Evolutionary conservation across 2,797 vertebrate genomes (phyloP).

Genomic region (Coendou prehensilis): DNA sequence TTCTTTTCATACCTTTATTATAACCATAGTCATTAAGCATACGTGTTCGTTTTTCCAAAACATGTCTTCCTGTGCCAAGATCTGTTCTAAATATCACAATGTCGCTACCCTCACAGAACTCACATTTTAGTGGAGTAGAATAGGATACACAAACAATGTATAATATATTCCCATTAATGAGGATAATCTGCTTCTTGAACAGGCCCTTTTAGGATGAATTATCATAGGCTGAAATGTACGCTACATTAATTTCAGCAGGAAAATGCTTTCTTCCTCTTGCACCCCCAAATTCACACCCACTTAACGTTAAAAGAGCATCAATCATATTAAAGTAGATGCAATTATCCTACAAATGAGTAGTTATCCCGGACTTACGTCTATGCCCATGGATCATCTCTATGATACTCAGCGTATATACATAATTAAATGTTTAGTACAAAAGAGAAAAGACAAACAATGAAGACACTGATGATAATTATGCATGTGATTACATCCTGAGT

Average conservation of each 20-base stretch:
- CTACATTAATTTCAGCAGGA: neutral
- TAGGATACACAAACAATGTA: neutral
- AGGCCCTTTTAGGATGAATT: neutral
- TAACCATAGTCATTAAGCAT: neutral
- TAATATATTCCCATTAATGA: neutral
- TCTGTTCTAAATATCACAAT: neutral
- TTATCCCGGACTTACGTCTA: neutral
- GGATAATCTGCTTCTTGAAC: neutral
- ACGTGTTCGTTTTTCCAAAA: slow-evolving; percentile 27
- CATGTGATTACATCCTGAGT: neutral
- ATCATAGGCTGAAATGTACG: neutral
- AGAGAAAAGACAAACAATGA: slow-evolving; percentile 20
- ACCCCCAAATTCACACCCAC: neutral
- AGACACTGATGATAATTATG: neutral
- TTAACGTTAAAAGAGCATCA: neutral
- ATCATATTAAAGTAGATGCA: neutral
- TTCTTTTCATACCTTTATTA: slow-evolving; percentile 26
- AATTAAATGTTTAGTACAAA: slow-evolving; percentile 28
- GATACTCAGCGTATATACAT: neutral
- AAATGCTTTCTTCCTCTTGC: neutral
- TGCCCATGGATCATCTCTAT: neutral
- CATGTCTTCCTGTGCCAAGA: neutral
- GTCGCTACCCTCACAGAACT: neutral
- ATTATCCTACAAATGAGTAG: neutral
- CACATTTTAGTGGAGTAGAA: neutral